Evolutionary conservation across 2,797 vertebrate species (phyloP), one percentile per base, ranked within the genome.

Genomic region (Thripadectes ignobilis): DNA sequence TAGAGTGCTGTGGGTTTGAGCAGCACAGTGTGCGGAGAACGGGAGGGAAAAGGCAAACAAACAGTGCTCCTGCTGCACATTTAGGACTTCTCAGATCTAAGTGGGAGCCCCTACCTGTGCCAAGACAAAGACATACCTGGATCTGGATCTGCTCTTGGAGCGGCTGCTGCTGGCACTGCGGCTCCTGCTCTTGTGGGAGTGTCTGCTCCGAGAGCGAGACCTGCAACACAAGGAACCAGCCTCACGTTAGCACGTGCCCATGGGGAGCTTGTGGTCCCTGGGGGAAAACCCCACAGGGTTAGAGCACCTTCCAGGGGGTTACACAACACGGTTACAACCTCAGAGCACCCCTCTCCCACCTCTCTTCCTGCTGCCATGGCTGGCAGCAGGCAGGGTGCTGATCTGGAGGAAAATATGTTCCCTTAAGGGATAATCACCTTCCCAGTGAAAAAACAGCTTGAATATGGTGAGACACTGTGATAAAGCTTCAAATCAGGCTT

Each of bases 181-280:
- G 97, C 99, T 99, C 96, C 98, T 98, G 97, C 99, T 99, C 98
- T 99, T 99, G 36, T 98, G 99, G 51, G 99, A 99, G 79, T 99
- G 98, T 95, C 99, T 98, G 98, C 99, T 99, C 94, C 99, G 98
- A 96, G 99, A 99, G 89, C 98, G 99, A 96, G 99, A 99, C 97
- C 99, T 99, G 95, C 17, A 79, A 96, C 29, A 54, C 57, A 91
- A 81, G 9, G 34, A 72, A 74, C 17, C 39, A 82, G 61, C 75
- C 63, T 14, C 34, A n/a, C 0, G 5, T 91, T 59, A 93, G 68
- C 54, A 79, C 1, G 0, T n/a, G 36, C 16, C 78, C 51, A 36
- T 0, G 0, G n/a, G 54, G 46, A 55, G 52, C 23, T 16, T 23
- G 14, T 5, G n/a, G 45, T 12, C 32, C 29, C 78, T 0, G 10